Evolutionary conservation across 2,113 vertebrate genomes (phyloP).

Genomic region (Hepsetus odoe): DNA sequence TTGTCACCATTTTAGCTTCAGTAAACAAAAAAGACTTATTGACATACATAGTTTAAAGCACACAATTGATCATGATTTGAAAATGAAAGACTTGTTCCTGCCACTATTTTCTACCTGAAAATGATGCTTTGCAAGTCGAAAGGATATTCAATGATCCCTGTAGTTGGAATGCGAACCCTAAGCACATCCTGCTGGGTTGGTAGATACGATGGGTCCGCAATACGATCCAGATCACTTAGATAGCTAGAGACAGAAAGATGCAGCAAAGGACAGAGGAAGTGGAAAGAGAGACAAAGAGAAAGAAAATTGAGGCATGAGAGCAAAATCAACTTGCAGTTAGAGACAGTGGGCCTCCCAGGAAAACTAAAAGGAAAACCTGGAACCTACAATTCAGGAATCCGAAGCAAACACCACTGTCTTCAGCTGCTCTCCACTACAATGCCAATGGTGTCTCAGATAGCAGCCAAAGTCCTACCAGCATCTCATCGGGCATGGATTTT

Average conservation of each 20-base stretch:
- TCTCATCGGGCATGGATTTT: not conserved
- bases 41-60: not conserved
- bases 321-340: conserved; percentile 60
- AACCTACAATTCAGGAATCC: not conserved
- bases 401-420: not conserved
- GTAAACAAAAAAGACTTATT: not conserved
- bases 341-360: conserved; percentile 10
- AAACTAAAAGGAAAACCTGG: not conserved
- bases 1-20: not conserved
- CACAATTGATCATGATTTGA: conserved; percentile 2
- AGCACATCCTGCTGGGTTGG: conserved; percentile 98
- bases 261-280: conserved; percentile 55
- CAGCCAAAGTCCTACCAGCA: not conserved
- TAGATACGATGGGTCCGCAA: conserved; percentile 90
- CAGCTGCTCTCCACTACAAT: not conserved
- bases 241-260: conserved; percentile 80
- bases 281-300: conserved; percentile 42
- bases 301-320: conserved; percentile 71
- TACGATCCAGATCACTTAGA: conserved; percentile 95
- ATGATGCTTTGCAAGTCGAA: conserved; percentile 99
- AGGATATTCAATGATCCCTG: conserved; percentile 98
- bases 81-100: not conserved
- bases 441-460: not conserved
- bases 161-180: conserved; percentile 95
- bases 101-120: conserved; percentile 85